Percentiles rank a stretch among this genome's conserved stretches.
Evolutionary conservation across 2,113 vertebrate species (phyloP).

Genomic region (Daubentonia madagascariensis): DNA sequence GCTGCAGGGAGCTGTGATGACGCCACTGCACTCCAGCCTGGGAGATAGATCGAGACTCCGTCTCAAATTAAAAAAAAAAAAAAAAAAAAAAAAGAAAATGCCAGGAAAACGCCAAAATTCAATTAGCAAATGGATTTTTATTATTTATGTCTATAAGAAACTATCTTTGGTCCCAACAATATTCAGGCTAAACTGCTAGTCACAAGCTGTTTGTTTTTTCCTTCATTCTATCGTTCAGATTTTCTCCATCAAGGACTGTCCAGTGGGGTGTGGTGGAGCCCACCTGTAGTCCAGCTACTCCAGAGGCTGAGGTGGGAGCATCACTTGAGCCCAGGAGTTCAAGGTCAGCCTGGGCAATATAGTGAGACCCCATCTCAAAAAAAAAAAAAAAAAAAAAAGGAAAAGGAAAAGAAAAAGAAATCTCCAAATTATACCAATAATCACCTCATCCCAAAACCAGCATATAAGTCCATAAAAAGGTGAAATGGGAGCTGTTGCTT

Average conservation of each 20-base stretch:
- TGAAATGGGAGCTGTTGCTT: accelerated
- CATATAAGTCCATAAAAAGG: accelerated
- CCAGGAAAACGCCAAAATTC: not conserved
- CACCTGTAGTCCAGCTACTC: not conserved
- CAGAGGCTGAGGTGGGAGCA: not conserved
- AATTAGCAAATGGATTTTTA: not conserved
- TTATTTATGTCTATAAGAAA: not conserved
- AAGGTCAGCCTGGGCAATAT: not conserved
- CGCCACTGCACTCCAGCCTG: too few species aligned
- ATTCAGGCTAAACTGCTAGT: not conserved
- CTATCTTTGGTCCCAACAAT: not conserved
- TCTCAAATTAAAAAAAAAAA: too few species aligned
- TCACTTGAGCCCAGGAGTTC: not conserved
- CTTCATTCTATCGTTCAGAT: not conserved
- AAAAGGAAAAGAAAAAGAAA: not conserved
- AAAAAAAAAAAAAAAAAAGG: not conserved
- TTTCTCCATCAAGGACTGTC: not conserved
- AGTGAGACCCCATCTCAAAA: not conserved
- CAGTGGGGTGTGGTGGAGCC: not conserved
- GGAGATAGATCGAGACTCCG: too few species aligned
- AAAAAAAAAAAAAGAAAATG: not conserved
- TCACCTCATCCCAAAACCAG: not conserved
- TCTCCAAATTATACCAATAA: not conserved
- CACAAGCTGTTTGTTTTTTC: not conserved
- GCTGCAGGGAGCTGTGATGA: too few species aligned